Evolutionary conservation across 1,140 invertebrate species (phyloP).

Genomic region (Scaptomyza montana): DNA sequence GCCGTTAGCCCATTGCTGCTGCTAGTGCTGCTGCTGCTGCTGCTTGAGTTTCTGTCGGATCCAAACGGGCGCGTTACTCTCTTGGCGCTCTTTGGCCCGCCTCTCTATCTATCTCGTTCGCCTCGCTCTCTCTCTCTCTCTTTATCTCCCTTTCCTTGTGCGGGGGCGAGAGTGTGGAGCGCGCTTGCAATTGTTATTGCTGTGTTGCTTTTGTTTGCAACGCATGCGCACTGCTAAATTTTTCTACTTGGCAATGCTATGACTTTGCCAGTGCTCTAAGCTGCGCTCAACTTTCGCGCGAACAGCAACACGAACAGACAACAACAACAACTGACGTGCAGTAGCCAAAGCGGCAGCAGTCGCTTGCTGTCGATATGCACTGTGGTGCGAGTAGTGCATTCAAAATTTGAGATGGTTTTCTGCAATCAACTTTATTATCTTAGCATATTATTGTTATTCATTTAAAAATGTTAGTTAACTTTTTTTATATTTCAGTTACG

Average conservation of each 20-base stretch:
- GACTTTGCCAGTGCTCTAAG: conserved; percentile 32
- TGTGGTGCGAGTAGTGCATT: conserved; percentile 30
- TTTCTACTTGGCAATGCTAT: conserved; percentile 60
- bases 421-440: neutral
- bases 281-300: conserved; percentile 72
- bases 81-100: conserved; percentile 25
- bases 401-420: neutral
- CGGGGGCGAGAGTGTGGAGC: conserved; percentile 27
- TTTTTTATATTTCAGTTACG: neutral
- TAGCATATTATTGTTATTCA: neutral
- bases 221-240: conserved; percentile 49
- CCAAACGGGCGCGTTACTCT: conserved; percentile 12
- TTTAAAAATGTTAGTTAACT: neutral
- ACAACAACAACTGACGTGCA: conserved; percentile 50
- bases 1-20: conserved; percentile 50
- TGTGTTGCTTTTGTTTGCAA: conserved; percentile 47
- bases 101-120: conserved; percentile 4
- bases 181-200: conserved; percentile 43
- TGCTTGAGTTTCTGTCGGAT: conserved; percentile 17
- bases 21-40: conserved; percentile 40
- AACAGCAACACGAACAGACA: conserved; percentile 25
- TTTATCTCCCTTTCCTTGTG: conserved; percentile 13
- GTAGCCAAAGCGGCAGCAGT: conserved; percentile 44
- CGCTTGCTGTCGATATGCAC: conserved; percentile 27
- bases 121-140: conserved; percentile 13